Conservation (phyloP, 2,797 vertebrate genomes). For the Sebastes itinus region DNA sequence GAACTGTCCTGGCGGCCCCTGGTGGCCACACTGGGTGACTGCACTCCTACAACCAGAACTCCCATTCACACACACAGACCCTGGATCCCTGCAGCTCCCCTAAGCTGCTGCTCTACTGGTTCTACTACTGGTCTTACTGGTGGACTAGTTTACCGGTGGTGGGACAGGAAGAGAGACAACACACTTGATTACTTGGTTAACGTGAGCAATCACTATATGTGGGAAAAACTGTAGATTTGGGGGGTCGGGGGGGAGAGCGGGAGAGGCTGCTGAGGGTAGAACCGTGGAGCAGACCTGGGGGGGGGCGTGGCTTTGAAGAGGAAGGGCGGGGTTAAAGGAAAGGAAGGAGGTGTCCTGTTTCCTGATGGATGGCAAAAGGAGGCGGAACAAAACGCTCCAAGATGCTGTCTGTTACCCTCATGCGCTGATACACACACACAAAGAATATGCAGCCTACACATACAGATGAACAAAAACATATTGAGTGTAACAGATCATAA, state of each 20-base stretch:
- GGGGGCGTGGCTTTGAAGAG: conserved; percentile 18
- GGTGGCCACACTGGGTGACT: conserved; percentile 24
- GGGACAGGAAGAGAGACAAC: not conserved
- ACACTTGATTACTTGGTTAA: not conserved
- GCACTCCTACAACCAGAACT: conserved; percentile 64
- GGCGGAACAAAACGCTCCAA: not conserved
- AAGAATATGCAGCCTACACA: not conserved
- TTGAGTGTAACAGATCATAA: not conserved
- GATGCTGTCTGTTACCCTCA: conserved; percentile 8
- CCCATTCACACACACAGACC: conserved; percentile 71
- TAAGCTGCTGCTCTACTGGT: not conserved
- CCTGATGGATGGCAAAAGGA: not conserved
- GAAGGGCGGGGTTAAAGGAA: conserved; percentile 20
- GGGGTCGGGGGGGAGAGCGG: conserved; percentile 20
- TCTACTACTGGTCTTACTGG: not conserved
- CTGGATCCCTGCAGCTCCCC: conserved; percentile 15
- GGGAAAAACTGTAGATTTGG: conserved; percentile 20
- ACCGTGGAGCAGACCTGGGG: not conserved
- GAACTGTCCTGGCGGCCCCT: conserved; percentile 47
- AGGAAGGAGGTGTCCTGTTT: conserved; percentile 27
- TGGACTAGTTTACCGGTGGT: not conserved
- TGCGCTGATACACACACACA: not conserved
- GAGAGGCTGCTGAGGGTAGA: conserved; percentile 24
- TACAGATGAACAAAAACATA: not conserved
- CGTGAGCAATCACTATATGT: not conserved